Evolutionary conservation across 2,113 vertebrate genomes (phyloP), one percentile per base, ranked within the genome.

Genomic region (Rhea americana): DNA sequence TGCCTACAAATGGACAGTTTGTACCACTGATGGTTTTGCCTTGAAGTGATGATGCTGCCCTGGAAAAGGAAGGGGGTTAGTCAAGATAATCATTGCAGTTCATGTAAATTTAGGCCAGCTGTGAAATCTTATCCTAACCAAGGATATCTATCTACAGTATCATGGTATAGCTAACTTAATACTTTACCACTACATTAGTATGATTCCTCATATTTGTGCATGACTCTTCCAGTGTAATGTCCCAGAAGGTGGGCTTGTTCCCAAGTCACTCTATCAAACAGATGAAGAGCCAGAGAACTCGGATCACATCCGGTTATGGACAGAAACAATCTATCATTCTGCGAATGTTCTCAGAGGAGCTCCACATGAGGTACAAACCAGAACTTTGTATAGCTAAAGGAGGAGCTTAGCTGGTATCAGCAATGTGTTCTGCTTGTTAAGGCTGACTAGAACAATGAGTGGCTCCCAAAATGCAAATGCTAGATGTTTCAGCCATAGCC

Each of bases 231-330:
- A 98, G 98, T 98, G 98, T 55, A 98, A 98, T 8, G 97, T 98
- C 62, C 97, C 98, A 1, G 98, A 98, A 53, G 98, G 98, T 50
- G 98, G 98, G 2, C 97, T 98, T 7, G 98, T 98, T 70, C 98
- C 98, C 85, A 98, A 98, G 91, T 96, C 98, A 1, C 96, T 98
- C 7, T 98, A 98, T 58, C 97, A 98, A 55, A 97, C 66, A 0
- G 98, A 98, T 35, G 98, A 98, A 20, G 98, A 98, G 25, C 28
- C 97, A 0, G 98, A 98, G 85, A 97, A 94, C 3, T 87, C 97
- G 0, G 98, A 98, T 78, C 97, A 98, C 91, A 98, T 98, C 92
- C 96, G 94, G 14, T 91, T 98, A 22, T 98, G 98, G 98, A 97
- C 98, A 14, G 98, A 98, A 86, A 98, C 98, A 25, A 98, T 98